Conservation (phyloP, 1,140 invertebrate genomes). For the Diplogasteroides magnus region DNA sequence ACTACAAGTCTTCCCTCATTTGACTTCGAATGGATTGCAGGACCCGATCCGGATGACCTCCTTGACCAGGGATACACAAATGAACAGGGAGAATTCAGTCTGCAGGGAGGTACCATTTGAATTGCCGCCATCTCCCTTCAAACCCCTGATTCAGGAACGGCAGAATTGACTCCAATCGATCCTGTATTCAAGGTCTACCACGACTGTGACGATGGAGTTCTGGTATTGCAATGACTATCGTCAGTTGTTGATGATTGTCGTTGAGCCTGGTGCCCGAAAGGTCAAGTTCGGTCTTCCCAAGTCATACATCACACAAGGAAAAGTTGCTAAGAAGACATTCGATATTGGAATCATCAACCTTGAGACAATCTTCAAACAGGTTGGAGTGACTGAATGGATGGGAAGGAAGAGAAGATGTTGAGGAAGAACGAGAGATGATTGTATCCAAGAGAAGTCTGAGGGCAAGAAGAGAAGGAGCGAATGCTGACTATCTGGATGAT, state of each 20-base stretch:
- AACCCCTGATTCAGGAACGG: conserved; percentile 7
- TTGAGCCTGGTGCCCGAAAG: conserved; percentile 25
- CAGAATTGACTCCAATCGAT: conserved; percentile 36
- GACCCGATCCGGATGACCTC: conserved; percentile 35
- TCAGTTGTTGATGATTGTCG: not conserved
- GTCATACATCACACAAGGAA: conserved; percentile 26
- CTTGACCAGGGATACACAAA: conserved; percentile 35
- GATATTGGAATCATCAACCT: conserved; percentile 31
- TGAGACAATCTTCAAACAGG: conserved; percentile 20
- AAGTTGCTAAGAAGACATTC: conserved; percentile 28
- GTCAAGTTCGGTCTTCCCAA: conserved; percentile 26
- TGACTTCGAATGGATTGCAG: conserved; percentile 7
- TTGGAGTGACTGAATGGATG: not conserved
- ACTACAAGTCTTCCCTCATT: not conserved
- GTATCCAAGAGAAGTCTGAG: conserved; percentile 10
- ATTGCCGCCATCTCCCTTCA: not conserved
- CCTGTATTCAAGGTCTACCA: conserved; percentile 40
- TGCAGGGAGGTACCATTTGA: conserved; percentile 14
- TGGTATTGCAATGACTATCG: conserved; percentile 2
- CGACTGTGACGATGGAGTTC: conserved; percentile 33
- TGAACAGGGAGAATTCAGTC: conserved; percentile 27
- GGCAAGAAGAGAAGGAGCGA: conserved; percentile 4
- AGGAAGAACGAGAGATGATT: conserved; percentile 27
- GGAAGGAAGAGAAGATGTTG: not conserved
- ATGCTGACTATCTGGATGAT: conserved; percentile 17